phyloP scores from a whole-genome alignment of 2,113 vertebrate species.

The Laterallus jamaicensis region DNA sequence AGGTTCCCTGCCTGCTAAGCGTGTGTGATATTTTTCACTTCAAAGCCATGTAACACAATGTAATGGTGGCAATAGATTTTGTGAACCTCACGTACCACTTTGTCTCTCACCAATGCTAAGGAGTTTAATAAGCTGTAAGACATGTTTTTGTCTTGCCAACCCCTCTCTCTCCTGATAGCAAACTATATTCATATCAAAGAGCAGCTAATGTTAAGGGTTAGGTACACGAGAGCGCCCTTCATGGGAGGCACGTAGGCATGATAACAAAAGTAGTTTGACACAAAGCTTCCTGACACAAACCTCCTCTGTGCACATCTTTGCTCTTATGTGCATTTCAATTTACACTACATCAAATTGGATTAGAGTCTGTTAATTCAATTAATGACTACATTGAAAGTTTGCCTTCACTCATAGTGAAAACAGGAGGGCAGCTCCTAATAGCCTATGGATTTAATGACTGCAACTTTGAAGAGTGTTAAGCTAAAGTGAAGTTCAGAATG shows the following conservation, averaged over 20 bases:
- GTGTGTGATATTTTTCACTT: background rate
- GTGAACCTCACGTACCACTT: background rate
- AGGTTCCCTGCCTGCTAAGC: background rate
- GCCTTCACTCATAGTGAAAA: conserved; percentile 63
- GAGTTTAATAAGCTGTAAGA: conserved; percentile 1
- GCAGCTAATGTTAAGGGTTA: conserved; percentile 13
- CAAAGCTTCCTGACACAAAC: background rate
- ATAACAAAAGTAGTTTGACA: background rate
- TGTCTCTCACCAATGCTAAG: background rate
- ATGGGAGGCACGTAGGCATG: background rate
- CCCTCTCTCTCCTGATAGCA: background rate
- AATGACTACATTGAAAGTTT: conserved; percentile 73
- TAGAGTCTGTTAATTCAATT: conserved; percentile 77
- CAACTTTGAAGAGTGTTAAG: conserved; percentile 75
- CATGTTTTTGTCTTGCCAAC: conserved; percentile 11
- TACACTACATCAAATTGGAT: conserved; percentile 71
- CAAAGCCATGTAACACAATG: background rate
- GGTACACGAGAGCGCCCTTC: conserved; percentile 12
- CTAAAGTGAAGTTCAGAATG: conserved; percentile 76
- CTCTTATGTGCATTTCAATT: conserved; percentile 57
- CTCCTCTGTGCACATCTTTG: background rate
- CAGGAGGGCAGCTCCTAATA: conserved; percentile 68
- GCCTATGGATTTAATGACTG: conserved; percentile 77
- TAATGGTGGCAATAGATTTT: background rate
- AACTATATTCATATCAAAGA: conserved; percentile 19